Percentiles rank a stretch among this genome's conserved stretches.
These are phyloP conservation scores for Metacarcinus magister DNA, from an alignment of 2,888 invertebrate species.

Conservation along the genomic window DNA sequence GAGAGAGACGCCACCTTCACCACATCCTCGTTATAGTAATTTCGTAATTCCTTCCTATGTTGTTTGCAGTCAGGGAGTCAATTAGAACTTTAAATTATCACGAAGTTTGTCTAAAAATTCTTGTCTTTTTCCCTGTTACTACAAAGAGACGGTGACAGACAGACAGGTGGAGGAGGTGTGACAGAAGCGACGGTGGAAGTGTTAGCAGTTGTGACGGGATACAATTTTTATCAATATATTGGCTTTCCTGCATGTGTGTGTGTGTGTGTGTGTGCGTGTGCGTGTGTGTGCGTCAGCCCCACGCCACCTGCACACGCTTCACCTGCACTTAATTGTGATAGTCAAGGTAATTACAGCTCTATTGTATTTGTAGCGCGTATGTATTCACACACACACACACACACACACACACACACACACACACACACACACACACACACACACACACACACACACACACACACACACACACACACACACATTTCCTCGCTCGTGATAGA, in stretches of 20 bases:
- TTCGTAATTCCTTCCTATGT: background rate
- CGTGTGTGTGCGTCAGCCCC: background rate
- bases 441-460: constrained; percentile 10
- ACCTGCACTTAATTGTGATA: background rate
- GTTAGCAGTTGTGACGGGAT: background rate
- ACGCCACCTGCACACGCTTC: background rate
- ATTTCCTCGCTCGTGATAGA: background rate
- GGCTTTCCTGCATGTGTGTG: background rate
- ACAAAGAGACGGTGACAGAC: background rate
- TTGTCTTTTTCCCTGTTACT: background rate
- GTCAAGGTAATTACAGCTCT: background rate
- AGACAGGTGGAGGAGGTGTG: background rate
- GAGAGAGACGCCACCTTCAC: background rate
- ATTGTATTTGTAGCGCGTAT: background rate
- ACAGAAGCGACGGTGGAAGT: background rate
- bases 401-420: background rate
- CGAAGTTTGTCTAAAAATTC: background rate
- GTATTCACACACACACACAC: background rate
- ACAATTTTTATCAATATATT: background rate
- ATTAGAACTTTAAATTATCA: constrained; percentile 31
- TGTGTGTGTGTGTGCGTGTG: constrained; percentile 43
- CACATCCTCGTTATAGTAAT: background rate
- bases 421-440: constrained; percentile 26
- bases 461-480: background rate
- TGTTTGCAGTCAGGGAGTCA: constrained; percentile 17